Conservation (phyloP, 2,888 invertebrate species). For the Unio pictorum region DNA sequence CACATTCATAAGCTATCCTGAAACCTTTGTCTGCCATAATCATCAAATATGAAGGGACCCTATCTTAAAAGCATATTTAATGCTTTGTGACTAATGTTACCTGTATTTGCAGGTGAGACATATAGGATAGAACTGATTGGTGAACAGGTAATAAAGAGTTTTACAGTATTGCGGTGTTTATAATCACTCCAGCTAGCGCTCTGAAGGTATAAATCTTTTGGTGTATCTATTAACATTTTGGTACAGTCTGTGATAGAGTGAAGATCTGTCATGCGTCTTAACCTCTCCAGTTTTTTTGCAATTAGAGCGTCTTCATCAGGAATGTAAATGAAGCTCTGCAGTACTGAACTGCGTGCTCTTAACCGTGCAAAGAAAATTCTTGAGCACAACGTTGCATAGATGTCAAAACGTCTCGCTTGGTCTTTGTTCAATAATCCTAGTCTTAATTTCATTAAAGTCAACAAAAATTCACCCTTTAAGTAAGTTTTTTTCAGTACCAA, state of each 20-base stretch:
- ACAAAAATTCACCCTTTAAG: slow-evolving; percentile 20
- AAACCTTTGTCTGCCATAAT: slow-evolving; percentile 43
- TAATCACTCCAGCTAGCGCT: slow-evolving; percentile 35
- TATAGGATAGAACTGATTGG: slow-evolving; percentile 34
- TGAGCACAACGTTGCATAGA: slow-evolving; percentile 17
- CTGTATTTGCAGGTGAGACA: slow-evolving; percentile 22
- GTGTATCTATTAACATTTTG: slow-evolving; percentile 29
- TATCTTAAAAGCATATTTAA: slow-evolving; percentile 24
- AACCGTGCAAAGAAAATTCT: slow-evolving; percentile 23
- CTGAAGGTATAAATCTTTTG: slow-evolving; percentile 25
- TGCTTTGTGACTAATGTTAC: slow-evolving; percentile 32
- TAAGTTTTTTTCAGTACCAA: slow-evolving; percentile 21
- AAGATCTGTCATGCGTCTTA: slow-evolving; percentile 13
- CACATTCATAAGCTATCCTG: slow-evolving; percentile 25
- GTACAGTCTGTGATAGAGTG: slow-evolving; percentile 27
- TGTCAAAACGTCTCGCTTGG: slow-evolving; percentile 22
- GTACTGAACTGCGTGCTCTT: slow-evolving; percentile 8
- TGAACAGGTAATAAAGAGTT: slow-evolving; percentile 25
- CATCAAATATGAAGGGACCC: slow-evolving; percentile 17
- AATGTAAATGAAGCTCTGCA: slow-evolving; percentile 14
- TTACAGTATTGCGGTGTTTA: slow-evolving; percentile 43
- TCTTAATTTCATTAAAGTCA: slow-evolving; percentile 25
- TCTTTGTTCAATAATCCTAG: slow-evolving; percentile 21
- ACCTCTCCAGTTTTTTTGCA: slow-evolving; percentile 18
- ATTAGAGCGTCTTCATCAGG: slow-evolving; percentile 16